Evolutionary conservation across 2,888 invertebrate species (phyloP), one percentile per base, ranked within the genome.

Genomic region (Philereme vetulata): DNA sequence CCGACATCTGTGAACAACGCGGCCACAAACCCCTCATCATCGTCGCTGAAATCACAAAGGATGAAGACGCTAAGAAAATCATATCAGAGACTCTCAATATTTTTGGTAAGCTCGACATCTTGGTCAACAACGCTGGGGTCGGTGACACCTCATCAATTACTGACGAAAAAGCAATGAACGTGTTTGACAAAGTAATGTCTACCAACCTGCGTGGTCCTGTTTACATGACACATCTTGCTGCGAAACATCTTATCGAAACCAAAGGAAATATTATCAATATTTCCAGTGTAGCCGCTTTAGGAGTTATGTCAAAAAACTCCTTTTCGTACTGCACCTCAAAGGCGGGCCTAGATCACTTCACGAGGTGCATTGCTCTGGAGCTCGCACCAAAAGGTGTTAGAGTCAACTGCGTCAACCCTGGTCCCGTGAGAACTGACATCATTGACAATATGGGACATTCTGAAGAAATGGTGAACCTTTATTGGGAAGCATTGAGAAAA

Each of bases 361-460:
- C 98, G 0, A 93, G 95, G 72, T 97, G 97, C 77, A 90, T 94
- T 5, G 97, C 98, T 3, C 84, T 98, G 40, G 98, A 96, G 71
- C 85, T 96, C 47, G 96, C 95, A 40, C 65, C 92, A 0, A 95
- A 95, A 46, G 33, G 34, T 60, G 95, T 97, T 0, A 91, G 97
- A 50, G 96, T 96, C 0, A 98, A 98, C 84, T 92, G 95, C 51
- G 96, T 98, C 0, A 97, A 97, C 84, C 98, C 98, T n/a, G 98
- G 98, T 9, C 97, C 98, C 0, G 95, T 95, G 3, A 77, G 94
- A 5, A 74, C 77, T n/a, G 71, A 72, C 42, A 66, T 76, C 36
- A 35, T 71, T 1, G 62, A 57, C 11, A 66, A 53, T 51, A 4
- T 56, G 7, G 71, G 67, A 5, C 9, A 1, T 1, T 6, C 40